Conservation (phyloP, 1,140 invertebrate genomes). For the Eumaeus atala region DNA sequence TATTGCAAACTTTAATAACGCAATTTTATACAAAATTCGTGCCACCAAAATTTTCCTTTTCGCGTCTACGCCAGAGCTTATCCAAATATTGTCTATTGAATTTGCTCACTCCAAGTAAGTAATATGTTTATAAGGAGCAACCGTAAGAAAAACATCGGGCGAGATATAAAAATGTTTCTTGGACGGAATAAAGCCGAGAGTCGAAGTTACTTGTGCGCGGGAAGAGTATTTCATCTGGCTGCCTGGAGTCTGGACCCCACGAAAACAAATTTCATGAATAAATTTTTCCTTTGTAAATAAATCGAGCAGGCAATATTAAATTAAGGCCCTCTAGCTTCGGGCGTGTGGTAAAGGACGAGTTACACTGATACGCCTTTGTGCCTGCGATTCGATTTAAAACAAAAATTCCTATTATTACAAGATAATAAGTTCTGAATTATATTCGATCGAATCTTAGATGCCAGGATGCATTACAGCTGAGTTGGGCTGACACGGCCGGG, state of each 20-base stretch:
- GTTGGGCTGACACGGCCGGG: background rate
- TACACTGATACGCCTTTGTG: slow-evolving; percentile 8
- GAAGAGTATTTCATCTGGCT: slow-evolving; percentile 48
- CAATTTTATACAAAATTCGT: too few relatives aligned
- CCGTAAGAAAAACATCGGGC: slow-evolving; percentile 8
- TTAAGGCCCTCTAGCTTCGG: slow-evolving; percentile 42
- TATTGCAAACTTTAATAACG: too few relatives aligned
- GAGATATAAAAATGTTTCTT: slow-evolving; percentile 27
- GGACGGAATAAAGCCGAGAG: slow-evolving; percentile 26
- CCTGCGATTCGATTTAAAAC: background rate
- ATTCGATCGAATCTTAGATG: background rate
- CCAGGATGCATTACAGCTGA: background rate
- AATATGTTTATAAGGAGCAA: slow-evolving; percentile 3
- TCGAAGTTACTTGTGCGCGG: slow-evolving; percentile 44
- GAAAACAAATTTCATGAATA: slow-evolving; percentile 69
- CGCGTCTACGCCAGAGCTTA: slow-evolving; percentile 1
- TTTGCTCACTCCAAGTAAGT: slow-evolving; percentile 6
- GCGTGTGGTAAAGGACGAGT: slow-evolving; percentile 34
- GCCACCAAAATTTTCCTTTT: slow-evolving; percentile 1
- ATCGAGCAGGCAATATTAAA: slow-evolving; percentile 62
- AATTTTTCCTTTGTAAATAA: slow-evolving; percentile 71
- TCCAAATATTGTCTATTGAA: slow-evolving; percentile 15
- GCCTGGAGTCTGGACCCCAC: slow-evolving; percentile 31
- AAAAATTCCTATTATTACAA: background rate
- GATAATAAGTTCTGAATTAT: background rate